Evolutionary conservation across 1,140 invertebrate species (phyloP).

Genomic region (Drosophila punjabiensis): DNA sequence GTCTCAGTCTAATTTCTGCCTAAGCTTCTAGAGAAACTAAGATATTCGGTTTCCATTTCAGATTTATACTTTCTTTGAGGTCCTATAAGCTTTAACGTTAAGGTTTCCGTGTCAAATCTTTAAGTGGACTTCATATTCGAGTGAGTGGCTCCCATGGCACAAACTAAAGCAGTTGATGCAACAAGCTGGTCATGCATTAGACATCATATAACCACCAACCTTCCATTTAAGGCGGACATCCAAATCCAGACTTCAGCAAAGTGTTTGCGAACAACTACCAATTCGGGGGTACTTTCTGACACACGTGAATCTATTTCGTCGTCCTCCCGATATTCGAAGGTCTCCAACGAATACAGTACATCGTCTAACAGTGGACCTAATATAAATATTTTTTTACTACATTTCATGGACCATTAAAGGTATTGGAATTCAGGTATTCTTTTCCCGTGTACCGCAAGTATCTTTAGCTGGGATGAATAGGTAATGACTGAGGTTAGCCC

Average conservation of each 20-base stretch:
- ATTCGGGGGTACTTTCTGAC: background rate
- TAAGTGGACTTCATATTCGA: background rate
- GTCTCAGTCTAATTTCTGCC: background rate
- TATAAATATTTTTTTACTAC: background rate
- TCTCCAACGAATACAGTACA: too few relatives aligned
- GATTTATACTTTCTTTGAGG: background rate
- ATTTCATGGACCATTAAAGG: background rate
- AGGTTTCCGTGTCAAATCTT: background rate
- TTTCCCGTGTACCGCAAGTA: background rate
- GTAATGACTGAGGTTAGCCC: slow-evolving; percentile 1
- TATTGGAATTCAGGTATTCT: background rate
- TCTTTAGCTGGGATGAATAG: background rate
- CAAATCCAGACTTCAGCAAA: slow-evolving; percentile 71
- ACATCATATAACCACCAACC: slow-evolving; percentile 49
- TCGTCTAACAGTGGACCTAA: background rate
- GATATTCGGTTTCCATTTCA: background rate
- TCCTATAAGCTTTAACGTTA: background rate
- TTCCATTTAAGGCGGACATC: slow-evolving; percentile 26
- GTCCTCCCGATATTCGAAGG: background rate
- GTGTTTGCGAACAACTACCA: slow-evolving; percentile 47
- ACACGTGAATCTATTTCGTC: slow-evolving; percentile 6
- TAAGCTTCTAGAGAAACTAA: background rate
- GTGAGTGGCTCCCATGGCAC: background rate
- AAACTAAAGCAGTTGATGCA: background rate
- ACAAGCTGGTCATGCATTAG: slow-evolving; percentile 18